Percentiles rank a stretch among this genome's conserved stretches.
These are phyloP conservation scores for Mythimna lalbum DNA, from an alignment of 2,888 invertebrate species.

Conservation along the genomic window DNA sequence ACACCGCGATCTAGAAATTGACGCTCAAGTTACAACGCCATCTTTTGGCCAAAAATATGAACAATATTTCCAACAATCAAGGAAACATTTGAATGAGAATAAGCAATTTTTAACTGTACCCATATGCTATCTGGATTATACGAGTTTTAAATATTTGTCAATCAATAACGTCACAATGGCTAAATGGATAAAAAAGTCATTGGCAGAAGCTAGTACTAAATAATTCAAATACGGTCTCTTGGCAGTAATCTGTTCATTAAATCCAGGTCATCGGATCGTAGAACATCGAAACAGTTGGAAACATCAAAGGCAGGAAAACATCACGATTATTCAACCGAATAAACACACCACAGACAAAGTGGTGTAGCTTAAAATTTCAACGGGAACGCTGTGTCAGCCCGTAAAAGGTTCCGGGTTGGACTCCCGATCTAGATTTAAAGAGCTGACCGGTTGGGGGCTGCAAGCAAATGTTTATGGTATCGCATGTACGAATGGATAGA, in stretches of 20 bases:
- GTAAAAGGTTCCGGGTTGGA: slow-evolving; percentile 67
- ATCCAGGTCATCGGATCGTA: slow-evolving; percentile 14
- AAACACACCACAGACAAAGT: slow-evolving; percentile 58
- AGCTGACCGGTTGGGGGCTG: slow-evolving; percentile 66
- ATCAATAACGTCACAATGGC: neutral
- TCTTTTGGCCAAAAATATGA: too few species aligned
- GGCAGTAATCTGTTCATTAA: neutral
- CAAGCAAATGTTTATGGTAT: slow-evolving; percentile 66
- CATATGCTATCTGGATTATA: neutral
- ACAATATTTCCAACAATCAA: too few species aligned
- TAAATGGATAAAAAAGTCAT: neutral
- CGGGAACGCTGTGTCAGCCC: slow-evolving; percentile 65
- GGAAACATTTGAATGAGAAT: too few species aligned
- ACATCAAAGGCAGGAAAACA: slow-evolving; percentile 58
- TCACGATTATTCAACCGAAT: slow-evolving; percentile 62
- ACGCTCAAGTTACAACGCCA: too few species aligned
- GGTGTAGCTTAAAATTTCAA: slow-evolving; percentile 63
- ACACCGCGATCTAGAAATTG: too few species aligned
- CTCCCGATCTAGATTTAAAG: slow-evolving; percentile 70
- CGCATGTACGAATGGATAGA: slow-evolving; percentile 22
- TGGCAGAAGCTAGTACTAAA: neutral
- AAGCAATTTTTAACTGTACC: too few species aligned
- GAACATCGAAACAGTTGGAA: slow-evolving; percentile 13
- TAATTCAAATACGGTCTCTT: neutral
- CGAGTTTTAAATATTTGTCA: neutral